Evolutionary conservation across 2,113 vertebrate species (phyloP), one percentile per base, ranked within the genome.

Genomic region (Xiphophorus couchianus): DNA sequence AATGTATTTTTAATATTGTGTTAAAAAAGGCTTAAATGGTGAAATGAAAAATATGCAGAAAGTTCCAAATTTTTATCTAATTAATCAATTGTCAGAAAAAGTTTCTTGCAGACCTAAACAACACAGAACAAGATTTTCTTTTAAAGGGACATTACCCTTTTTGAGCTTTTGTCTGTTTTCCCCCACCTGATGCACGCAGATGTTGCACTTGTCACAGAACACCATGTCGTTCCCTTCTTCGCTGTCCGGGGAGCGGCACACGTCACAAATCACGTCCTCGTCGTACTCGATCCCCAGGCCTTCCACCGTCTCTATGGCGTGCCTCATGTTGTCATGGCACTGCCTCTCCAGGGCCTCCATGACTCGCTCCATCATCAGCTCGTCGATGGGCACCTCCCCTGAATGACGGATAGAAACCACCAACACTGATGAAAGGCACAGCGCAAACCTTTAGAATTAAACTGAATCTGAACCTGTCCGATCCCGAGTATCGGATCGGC

Each of bases 151-250:
- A 13, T 42, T 62, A 66, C 10, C 8, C n/a, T 25, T 28, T 3
- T 62, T 28, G 13, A 8, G 1, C 10, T 7, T 6, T 6, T 33
- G 31, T 7, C 35, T 10, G 35, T 10, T 10, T 37, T 35, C 4
- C 22, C 25, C 44, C 29, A 97, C 98, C 97, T 99, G 98, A 91
- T 99, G 98, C 51, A 99, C 98, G 66, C 98, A 99, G 91, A 99
- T 95, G 93, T 99, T 99, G 93, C 98, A 99, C 90, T 97, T 97
- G 93, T 99, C 98, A 89, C 98, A 99, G 91, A 99, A 99, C 71
- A 99, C 98, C 98, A 99, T 99, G 90, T 99, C 98, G 73, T 99
- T 99, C 3, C 97, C 98, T 79, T 99, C 97, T 77, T 99, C 98
- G 22, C 97, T 98, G 92, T 99, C 97, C 0, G 98, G 98, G 62